Evolutionary conservation across 2,797 vertebrate genomes (phyloP).

Genomic region (Microchirus variegatus): DNA sequence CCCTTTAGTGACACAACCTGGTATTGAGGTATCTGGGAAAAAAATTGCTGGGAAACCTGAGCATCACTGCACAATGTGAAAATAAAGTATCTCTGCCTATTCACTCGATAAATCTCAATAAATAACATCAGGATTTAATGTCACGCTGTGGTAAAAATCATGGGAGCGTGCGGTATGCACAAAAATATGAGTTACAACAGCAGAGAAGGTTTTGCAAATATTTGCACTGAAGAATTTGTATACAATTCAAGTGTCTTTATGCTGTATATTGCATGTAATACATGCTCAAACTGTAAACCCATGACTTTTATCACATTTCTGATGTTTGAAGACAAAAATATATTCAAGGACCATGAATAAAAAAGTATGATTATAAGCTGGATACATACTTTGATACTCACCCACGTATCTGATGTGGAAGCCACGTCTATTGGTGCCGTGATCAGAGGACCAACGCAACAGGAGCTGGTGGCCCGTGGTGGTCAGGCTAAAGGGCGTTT

Average conservation of each 20-base stretch:
- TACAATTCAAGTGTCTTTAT: too few relatives aligned
- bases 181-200: slow-evolving; percentile 13
- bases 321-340: slow-evolving; percentile 17
- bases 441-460: slow-evolving; percentile 96
- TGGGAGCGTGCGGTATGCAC: slow-evolving; percentile 35
- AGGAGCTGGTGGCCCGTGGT: slow-evolving; percentile 94
- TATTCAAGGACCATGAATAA: slow-evolving; percentile 44
- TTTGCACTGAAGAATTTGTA: slow-evolving; percentile 1
- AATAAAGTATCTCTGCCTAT: slow-evolving; percentile 14
- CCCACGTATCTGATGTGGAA: slow-evolving; percentile 98
- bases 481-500: slow-evolving; percentile 91
- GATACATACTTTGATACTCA: slow-evolving; percentile 91
- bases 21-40: not conserved
- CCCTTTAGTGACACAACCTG: not conserved
- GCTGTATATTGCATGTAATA: not conserved
- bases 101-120: slow-evolving; percentile 21
- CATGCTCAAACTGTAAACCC: slow-evolving; percentile 22
- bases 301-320: slow-evolving; percentile 53
- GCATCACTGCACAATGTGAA: not conserved
- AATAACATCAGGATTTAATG: slow-evolving; percentile 16
- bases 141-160: slow-evolving; percentile 58
- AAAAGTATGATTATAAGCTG: slow-evolving; percentile 66
- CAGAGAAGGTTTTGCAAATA: slow-evolving; percentile 8
- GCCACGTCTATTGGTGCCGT: slow-evolving; percentile 94
- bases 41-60: not conserved